phyloP scores from a whole-genome alignment of 2,888 invertebrate genomes.

The Oconnorella tubifera region DNA sequence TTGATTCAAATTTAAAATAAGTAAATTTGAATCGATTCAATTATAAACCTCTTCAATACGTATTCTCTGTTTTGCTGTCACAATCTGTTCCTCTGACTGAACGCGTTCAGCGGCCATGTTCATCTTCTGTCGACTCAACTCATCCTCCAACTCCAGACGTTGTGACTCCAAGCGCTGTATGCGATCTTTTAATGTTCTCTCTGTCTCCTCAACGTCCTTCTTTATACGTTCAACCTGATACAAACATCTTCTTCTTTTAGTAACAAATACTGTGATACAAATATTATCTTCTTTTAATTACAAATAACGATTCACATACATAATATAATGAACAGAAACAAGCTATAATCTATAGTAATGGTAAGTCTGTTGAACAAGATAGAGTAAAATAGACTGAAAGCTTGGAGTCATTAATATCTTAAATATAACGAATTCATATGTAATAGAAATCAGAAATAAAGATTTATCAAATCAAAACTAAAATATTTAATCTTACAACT shows the following conservation, averaged over 20 bases:
- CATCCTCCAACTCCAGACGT: constrained; percentile 50
- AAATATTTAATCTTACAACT: no score
- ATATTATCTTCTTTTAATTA: background rate
- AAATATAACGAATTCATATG: no score
- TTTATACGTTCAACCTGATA: constrained; percentile 43
- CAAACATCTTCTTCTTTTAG: background rate
- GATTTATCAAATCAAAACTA: no score
- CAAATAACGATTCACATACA: no score
- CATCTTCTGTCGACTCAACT: constrained; percentile 47
- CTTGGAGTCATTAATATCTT: no score
- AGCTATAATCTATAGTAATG: no score
- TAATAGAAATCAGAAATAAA: no score
- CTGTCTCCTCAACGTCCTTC: constrained; percentile 47
- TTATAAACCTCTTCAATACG: constrained; percentile 51
- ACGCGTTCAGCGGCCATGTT: constrained; percentile 44
- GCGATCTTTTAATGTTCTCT: constrained; percentile 47
- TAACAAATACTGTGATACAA: background rate
- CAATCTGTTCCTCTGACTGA: constrained; percentile 48
- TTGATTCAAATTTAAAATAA: no score
- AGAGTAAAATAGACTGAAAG: no score
- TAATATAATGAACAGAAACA: no score
- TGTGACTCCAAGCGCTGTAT: constrained; percentile 48
- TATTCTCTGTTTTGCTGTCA: constrained; percentile 46
- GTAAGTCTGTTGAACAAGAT: no score
- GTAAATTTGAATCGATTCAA: no score